Evolutionary conservation across 2,113 vertebrate genomes (phyloP), one percentile per base, ranked within the genome.

Genomic region (Rana temporaria): DNA sequence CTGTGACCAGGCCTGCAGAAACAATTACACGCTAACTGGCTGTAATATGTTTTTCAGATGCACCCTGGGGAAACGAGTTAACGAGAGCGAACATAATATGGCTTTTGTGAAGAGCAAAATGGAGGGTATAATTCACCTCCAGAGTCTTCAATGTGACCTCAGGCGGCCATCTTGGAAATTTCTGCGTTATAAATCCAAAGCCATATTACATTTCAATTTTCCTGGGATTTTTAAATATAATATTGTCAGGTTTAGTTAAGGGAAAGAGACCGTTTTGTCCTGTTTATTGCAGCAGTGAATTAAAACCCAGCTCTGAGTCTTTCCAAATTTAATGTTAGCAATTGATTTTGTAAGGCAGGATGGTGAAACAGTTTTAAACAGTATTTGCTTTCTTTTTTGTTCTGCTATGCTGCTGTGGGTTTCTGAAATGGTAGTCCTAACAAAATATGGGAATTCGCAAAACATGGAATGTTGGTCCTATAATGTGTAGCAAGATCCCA

Each of bases 1-100:
- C 67, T 26, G 68, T 55, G n/a, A 26, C 68, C 42, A 26, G 68
- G 67, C 14, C 67, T 69, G 67, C 14, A 69, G 67, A 69, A 69
- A 22, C 20, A 11, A 69, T 69, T 69, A 55, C 15, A 2, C 22
- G 16, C 20, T 15, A 55, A 52, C 52, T 55, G 68, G 15, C 68
- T 55, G 42, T 71, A 71, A 53, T 71, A 26, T 18, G 68, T 71
- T 65, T 53, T 22, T 53, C 22, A 71, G 68, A 71, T 17, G 24
- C 20, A 15, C 68, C 22, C 48, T 0, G 22, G 48, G 48, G 48
- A 24, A 71, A 26, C 7, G 15, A 71, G 42, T 53, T 71, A 71
- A 55, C 68, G 4, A 22, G 63, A 65, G 48, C 4, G 68, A 71
- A 71, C 26, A 71, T 71, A 71, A 71, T 52, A 20, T 12, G 38